Conservation (phyloP, 1,140 invertebrate species). For the Scaptomyza montana region DNA sequence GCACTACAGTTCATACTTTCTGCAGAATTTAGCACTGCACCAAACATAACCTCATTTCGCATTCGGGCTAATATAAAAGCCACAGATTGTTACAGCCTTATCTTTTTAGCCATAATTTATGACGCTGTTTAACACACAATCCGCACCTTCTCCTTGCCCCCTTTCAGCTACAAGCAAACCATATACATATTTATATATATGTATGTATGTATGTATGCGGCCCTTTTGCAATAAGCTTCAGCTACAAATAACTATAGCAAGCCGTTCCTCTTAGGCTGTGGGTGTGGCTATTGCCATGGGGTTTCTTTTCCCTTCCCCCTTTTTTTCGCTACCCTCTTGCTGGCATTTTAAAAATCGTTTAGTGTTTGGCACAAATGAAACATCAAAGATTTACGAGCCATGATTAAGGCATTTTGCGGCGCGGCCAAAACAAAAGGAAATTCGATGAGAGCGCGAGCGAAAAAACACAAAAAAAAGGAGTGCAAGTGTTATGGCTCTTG, state of each 20-base stretch:
- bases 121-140: constrained; percentile 50
- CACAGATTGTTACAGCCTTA: constrained; percentile 56
- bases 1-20: constrained; percentile 12
- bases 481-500: constrained; percentile 46
- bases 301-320: not conserved
- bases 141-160: constrained; percentile 6
- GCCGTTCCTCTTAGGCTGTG: not conserved
- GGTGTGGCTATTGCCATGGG: not conserved
- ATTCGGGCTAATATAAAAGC: constrained; percentile 41
- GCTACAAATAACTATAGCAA: constrained; percentile 24
- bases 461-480: constrained; percentile 29
- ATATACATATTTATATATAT: constrained; percentile 15
- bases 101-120: constrained; percentile 66
- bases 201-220: constrained; percentile 4
- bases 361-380: constrained; percentile 79
- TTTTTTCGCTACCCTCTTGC: not conserved
- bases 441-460: not conserved
- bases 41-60: constrained; percentile 41
- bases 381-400: constrained; percentile 82
- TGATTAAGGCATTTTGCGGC: constrained; percentile 76
- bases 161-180: constrained; percentile 26
- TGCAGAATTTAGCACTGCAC: constrained; percentile 6
- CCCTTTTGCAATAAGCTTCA: constrained; percentile 19
- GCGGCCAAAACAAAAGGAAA: constrained; percentile 49
- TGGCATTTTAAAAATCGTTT: constrained; percentile 75